These are phyloP conservation scores for Kryptolebias marmoratus DNA, from an alignment of 2,113 vertebrate species.

Conservation along the genomic window DNA sequence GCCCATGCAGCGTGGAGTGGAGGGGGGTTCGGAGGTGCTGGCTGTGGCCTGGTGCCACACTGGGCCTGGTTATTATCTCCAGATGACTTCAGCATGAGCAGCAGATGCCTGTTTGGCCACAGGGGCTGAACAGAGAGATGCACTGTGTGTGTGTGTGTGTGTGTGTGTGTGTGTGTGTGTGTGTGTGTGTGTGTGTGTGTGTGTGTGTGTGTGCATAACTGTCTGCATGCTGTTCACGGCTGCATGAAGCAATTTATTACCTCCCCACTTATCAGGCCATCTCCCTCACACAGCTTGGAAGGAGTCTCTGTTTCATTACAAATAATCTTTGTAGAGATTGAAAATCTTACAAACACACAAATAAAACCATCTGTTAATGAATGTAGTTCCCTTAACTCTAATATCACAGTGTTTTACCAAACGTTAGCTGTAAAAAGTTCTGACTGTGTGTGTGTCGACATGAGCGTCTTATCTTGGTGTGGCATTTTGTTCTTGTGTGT, in stretches of 20 bases:
- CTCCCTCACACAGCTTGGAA: conserved; percentile 45
- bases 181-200: background rate
- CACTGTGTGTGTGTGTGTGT: background rate
- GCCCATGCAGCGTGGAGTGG: conserved; percentile 42
- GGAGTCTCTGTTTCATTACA: conserved; percentile 45
- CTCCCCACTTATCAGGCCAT: conserved; percentile 64
- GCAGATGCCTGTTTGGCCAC: conserved; percentile 79
- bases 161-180: conserved; percentile 7
- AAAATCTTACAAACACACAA: conserved; percentile 32
- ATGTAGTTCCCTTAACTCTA: conserved; percentile 15
- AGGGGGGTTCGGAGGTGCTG: conserved; percentile 49
- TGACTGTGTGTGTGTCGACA: too few relatives aligned
- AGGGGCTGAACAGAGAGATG: conserved; percentile 50
- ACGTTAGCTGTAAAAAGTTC: too few relatives aligned
- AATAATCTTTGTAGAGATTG: conserved; percentile 33
- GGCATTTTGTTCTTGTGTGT: too few relatives aligned
- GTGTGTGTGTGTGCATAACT: conserved; percentile 1
- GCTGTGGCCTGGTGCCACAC: conserved; percentile 68
- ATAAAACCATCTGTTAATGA: conserved; percentile 40
- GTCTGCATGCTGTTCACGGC: conserved; percentile 49
- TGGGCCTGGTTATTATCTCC: conserved; percentile 79
- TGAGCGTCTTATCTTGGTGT: too few relatives aligned
- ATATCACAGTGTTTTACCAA: too few relatives aligned
- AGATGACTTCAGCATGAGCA: conserved; percentile 81
- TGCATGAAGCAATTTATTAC: conserved; percentile 70